Conservation (phyloP, 2,888 invertebrate genomes). For the Dichetophora obliterata region DNA sequence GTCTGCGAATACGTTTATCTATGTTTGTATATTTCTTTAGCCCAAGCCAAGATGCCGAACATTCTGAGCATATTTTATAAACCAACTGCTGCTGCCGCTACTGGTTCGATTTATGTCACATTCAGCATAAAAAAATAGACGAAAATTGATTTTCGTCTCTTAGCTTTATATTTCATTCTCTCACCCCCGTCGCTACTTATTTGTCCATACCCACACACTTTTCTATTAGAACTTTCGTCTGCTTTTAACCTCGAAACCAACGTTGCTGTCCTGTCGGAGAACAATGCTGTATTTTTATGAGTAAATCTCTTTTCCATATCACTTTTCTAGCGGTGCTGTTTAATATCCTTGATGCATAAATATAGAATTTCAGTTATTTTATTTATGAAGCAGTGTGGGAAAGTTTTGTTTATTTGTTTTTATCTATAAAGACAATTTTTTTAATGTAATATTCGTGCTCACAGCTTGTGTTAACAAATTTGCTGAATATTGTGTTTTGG, state of each 20-base stretch:
- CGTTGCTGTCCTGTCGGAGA: neutral
- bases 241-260: neutral
- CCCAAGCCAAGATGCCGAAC: conserved; percentile 14
- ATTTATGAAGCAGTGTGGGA: conserved; percentile 4
- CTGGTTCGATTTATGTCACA: conserved; percentile 17
- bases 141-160: conserved; percentile 21
- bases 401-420: conserved; percentile 24
- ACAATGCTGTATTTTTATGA: neutral
- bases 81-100: conserved; percentile 12
- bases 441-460: neutral
- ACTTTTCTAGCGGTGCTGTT: conserved; percentile 64
- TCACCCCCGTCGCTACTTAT: conserved; percentile 24
- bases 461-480: conserved; percentile 19
- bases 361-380: conserved; percentile 48
- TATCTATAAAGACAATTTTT: conserved; percentile 9
- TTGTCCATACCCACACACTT: conserved; percentile 44
- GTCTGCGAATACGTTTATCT: conserved; percentile 4
- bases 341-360: conserved; percentile 64
- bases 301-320: conserved; percentile 59
- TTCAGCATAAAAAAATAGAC: conserved; percentile 23
- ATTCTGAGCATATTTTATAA: conserved; percentile 24
- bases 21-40: neutral
- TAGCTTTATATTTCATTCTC: conserved; percentile 46
- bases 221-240: conserved; percentile 54
- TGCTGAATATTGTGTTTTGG: neutral